phyloP scores from a whole-genome alignment of 2,113 vertebrate species.

The Sardina pilchardus region DNA sequence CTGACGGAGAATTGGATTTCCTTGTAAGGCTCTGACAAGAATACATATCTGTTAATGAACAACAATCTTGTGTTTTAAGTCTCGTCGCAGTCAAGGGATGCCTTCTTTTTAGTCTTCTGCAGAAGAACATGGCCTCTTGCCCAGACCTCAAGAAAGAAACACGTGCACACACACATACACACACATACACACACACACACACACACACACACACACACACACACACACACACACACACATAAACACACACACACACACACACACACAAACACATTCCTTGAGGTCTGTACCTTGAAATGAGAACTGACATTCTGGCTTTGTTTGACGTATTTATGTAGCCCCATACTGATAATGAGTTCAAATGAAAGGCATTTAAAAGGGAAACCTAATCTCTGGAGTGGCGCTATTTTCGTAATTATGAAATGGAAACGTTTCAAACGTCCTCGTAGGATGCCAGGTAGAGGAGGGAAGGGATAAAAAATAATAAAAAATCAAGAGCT shows the following conservation, averaged over 20 bases:
- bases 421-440: background rate
- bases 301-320: background rate
- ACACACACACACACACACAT: background rate
- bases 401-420: background rate
- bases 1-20: conserved; percentile 1
- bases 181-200: background rate
- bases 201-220: background rate
- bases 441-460: background rate
- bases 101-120: background rate
- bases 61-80: conserved; percentile 13
- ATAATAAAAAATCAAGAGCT: too few species aligned
- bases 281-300: conserved; percentile 1
- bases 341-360: background rate
- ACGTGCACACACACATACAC: background rate
- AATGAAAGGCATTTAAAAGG: conserved; percentile 1
- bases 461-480: background rate
- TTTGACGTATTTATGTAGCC: background rate
- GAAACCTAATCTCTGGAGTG: background rate
- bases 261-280: background rate
- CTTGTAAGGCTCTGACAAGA: background rate
- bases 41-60: conserved; percentile 18
- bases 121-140: conserved; percentile 3
- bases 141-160: background rate
- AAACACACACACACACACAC: background rate
- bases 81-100: background rate